These are phyloP conservation scores for Ceratina calcarata DNA, from an alignment of 1,140 invertebrate species.

Conservation along the genomic window DNA sequence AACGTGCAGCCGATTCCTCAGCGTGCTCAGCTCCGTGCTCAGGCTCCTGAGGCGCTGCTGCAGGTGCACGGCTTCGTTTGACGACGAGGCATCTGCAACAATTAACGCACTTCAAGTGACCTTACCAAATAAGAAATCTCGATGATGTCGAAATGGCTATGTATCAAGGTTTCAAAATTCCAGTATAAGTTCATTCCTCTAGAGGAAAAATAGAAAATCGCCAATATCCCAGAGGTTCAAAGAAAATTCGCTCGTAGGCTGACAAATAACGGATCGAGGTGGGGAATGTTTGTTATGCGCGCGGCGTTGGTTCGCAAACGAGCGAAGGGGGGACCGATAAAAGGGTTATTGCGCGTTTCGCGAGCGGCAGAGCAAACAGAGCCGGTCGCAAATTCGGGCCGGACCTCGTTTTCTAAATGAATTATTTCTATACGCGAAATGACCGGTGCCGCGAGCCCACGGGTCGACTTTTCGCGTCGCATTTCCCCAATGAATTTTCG, in stretches of 20 bases:
- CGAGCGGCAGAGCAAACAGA: slow-evolving; percentile 29
- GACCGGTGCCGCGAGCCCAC: background rate
- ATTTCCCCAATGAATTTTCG: slow-evolving; percentile 29
- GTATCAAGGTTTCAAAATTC: too few relatives aligned
- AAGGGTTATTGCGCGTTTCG: slow-evolving; percentile 42
- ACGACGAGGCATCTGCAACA: slow-evolving; percentile 92
- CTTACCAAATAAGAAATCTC: too few relatives aligned
- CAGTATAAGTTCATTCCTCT: too few relatives aligned
- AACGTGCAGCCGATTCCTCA: slow-evolving; percentile 91
- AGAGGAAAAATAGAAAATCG: too few relatives aligned
- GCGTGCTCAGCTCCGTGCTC: slow-evolving; percentile 93
- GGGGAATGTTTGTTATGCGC: slow-evolving; percentile 26
- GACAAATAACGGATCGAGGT: slow-evolving; percentile 6
- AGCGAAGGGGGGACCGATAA: slow-evolving; percentile 10
- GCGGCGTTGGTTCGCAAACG: slow-evolving; percentile 6
- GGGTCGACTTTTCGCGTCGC: background rate
- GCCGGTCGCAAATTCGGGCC: slow-evolving; percentile 19
- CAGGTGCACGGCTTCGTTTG: slow-evolving; percentile 94
- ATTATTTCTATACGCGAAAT: slow-evolving; percentile 38
- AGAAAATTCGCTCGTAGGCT: background rate
- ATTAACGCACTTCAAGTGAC: background rate
- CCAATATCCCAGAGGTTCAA: background rate
- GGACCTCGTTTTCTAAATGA: slow-evolving; percentile 46
- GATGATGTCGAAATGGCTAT: too few relatives aligned
- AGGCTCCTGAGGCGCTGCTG: slow-evolving; percentile 93